Base-by-base conservation (phyloP, 2,888 invertebrate genomes). In the Ormyrus nitidulus region DNA sequence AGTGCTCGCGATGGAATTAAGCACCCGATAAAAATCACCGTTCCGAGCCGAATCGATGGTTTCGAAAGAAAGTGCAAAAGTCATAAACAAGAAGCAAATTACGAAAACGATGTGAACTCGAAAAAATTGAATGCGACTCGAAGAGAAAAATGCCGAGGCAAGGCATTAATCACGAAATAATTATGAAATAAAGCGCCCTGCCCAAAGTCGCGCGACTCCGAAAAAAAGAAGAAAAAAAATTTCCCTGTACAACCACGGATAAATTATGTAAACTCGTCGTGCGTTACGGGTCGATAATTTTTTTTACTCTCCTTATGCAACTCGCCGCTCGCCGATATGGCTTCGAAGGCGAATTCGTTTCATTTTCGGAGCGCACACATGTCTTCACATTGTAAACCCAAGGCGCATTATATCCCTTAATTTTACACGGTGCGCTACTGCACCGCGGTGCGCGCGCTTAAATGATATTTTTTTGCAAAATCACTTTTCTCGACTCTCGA, bases 401-500 rank as follows among this genome's bases (percentile, higher is more conserved):
- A 44, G 7, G 70, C 58, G 49, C 4, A 34, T 4, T 34, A 34
- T 13, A 68, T 65, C 34, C 66, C 46, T 74, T 51, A 10, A 74
- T 64, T 69, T 62, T 56, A 46, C 49, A 56, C 19, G 34, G 3
- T 34, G 34, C 34, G 64, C 69, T 59, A 51, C 75, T 59, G 65
- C 34, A 34, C 34, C 34, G 34, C 19, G 19, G 19, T 19, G 34
- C 11, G 78, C 62, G 53, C 70, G 11, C 62, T 74, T 44, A 69
- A 34, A 73, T 76, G 70, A 69, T 70, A 73, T 65, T 79, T 77
- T 77, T 53, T 75, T 73, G 68, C 70, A 77, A 70, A 61, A 79
- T 79, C 79, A 79, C 64, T 77, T 79, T 73, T 79, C 72, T 51
- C 53, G 58, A 34, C 34, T 34, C 34, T 34, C 34, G 49, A 46